Base-by-base conservation (phyloP, 2,888 invertebrate genomes). In the Sacculina carcini region DNA sequence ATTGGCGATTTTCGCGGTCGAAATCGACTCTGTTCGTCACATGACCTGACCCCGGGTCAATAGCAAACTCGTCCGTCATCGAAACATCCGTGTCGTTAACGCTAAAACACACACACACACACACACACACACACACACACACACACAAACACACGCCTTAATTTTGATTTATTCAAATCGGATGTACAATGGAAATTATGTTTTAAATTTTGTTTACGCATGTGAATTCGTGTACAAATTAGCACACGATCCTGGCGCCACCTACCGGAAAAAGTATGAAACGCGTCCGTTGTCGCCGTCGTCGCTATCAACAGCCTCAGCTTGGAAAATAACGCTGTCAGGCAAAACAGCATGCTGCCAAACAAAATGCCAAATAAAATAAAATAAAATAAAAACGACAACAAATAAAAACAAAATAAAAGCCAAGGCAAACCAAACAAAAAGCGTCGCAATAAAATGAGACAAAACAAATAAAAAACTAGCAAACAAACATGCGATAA, bases 221-320 rank as follows among this genome's bases (percentile, higher is more conserved):
- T n/a, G n/a, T n/a, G n/a, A n/a, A n/a, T n/a, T n/a, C n/a, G n/a
- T n/a, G n/a, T n/a, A n/a, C n/a, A n/a, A n/a, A n/a, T n/a, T n/a
- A n/a, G n/a, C n/a, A 19, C 36, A 36, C 16, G 36, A 19, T 19
- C 6, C 14, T 4, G 7, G 3, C 14, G 34, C 16, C 9, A 2
- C 42, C 16, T 10, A 28, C 42, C 55, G 48, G 52, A 65, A 62
- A 46, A 78, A 81, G 66, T 89, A 90, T 2, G 80, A 79, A 0
- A 89, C 72, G 50, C 76, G 71, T 1, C 87, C 87, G 64, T 84
- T 86, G 57, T 80, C 79, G 1, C 84, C 85, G 0, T 73, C 70
- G 62, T 89, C 87, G 57, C 75, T 74, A 62, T 89, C 89, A 1
- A 72, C 71, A 0, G 89, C 89, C 61, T 77, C 76, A 1, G 87